phyloP scores from a whole-genome alignment of 2,113 vertebrate genomes.

The Pelodiscus sinensis region DNA sequence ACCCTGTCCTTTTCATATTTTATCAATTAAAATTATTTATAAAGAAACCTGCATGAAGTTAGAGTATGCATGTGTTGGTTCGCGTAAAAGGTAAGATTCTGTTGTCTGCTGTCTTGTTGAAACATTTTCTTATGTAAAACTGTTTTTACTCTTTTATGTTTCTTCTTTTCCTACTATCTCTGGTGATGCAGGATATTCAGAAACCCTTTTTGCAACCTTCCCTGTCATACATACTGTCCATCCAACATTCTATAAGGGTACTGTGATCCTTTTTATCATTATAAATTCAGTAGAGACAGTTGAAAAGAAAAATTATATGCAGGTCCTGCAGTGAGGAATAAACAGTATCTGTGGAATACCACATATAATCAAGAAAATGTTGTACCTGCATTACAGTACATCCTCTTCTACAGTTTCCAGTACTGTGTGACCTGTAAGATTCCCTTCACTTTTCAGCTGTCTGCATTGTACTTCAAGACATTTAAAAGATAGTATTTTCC shows the following conservation, averaged over 20 bases:
- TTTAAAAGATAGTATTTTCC: neutral
- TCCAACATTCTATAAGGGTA: slow-evolving; percentile 82
- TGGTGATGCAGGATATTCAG: slow-evolving; percentile 83
- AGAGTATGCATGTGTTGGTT: slow-evolving; percentile 55
- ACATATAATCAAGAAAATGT: neutral
- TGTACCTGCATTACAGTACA: neutral
- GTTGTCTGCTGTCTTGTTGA: slow-evolving; percentile 53
- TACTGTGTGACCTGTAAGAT: neutral
- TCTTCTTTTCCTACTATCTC: slow-evolving; percentile 72
- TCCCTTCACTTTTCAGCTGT: slow-evolving; percentile 11
- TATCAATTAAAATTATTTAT: slow-evolving; percentile 5
- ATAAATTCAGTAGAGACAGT: slow-evolving; percentile 28
- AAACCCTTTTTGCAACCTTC: slow-evolving; percentile 82
- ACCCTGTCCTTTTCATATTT: slow-evolving; percentile 12
- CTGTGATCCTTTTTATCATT: slow-evolving; percentile 71
- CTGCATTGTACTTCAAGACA: slow-evolving; percentile 8
- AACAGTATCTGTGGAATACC: slow-evolving; percentile 8
- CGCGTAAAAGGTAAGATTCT: slow-evolving; percentile 58
- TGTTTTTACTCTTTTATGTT: slow-evolving; percentile 70
- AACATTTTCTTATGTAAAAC: slow-evolving; percentile 52
- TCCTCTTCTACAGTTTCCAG: neutral
- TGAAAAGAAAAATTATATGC: slow-evolving; percentile 2
- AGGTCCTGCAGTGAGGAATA: slow-evolving; percentile 28
- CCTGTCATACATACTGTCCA: slow-evolving; percentile 79
- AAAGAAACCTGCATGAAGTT: slow-evolving; percentile 57